Conservation (phyloP, 37 sponge, comb jelly and placozoan species). For the Bolinopsis microptera region DNA sequence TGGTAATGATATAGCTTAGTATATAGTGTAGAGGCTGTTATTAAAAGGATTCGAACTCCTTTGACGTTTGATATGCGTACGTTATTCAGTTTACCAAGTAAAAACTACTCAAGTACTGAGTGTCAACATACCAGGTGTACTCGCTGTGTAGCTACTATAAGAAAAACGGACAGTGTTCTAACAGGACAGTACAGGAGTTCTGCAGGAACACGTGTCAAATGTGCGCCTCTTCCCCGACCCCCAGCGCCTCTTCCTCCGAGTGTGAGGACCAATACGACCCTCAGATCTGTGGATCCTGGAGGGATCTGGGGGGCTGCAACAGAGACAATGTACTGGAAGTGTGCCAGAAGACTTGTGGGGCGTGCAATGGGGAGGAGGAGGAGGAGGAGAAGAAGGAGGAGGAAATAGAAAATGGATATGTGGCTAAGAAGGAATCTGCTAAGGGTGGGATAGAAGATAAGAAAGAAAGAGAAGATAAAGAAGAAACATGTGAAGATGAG, state of each 20-base stretch:
- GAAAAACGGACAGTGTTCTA: background rate
- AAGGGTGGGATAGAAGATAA: background rate
- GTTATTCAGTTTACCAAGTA: no score
- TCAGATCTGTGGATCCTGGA: background rate
- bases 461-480: background rate
- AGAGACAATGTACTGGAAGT: background rate
- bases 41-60: no score
- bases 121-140: background rate
- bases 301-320: background rate
- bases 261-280: background rate
- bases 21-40: no score
- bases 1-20: no score
- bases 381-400: background rate
- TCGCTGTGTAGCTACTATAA: background rate
- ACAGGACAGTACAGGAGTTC: background rate
- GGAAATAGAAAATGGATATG: background rate
- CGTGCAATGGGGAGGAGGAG: background rate
- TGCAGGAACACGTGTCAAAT: background rate
- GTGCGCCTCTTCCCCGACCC: background rate
- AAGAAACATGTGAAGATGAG: background rate
- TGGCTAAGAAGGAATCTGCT: background rate
- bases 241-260: background rate
- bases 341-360: background rate
- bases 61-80: no score
- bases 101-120: no score